Base-by-base conservation (phyloP, 2,888 invertebrate genomes). In the Papilio gigon region DNA sequence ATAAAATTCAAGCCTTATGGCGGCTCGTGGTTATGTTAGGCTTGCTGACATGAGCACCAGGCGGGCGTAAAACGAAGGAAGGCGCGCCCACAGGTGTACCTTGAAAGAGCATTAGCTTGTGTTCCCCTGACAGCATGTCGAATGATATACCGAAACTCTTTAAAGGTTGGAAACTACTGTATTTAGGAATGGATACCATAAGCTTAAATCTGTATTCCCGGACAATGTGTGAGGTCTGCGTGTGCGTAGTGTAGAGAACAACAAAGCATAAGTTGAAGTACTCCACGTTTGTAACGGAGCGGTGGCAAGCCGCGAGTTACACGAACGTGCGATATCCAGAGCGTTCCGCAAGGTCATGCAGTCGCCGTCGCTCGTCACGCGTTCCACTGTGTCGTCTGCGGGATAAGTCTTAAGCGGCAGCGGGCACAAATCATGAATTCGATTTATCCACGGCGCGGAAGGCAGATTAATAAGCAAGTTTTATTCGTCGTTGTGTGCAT, bases 301-400 rank as follows among this genome's bases (percentile, higher is more conserved):
- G 70, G 65, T 59, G 25, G 50, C 59, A 33, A 40, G 65, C 67
- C 27, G 65, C 67, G 35, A 64, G 63, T 65, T 47, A 47, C 66
- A 66, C 47, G 70, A 65, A 70, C 75, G 68, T 68, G 68, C 59
- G 40, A 65, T 68, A 68, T 60, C 47, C 60, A 65, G 65, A 68
- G 37, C 68, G 35, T 59, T 67, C 20, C 67, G 72, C 74, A 74
- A 76, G 76, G 76, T 72, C 72, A 72, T 56, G 67, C 72, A 67
- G 68, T 71, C 67, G 68, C 71, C 67, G 68, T 70, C 66, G 35
- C 63, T 64, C 74, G 73, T 84, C 85, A 84, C 80, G 83, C 84
- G 80, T 84, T 84, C 82, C 77, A 80, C 77, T 70, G 71, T 75
- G 78, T 80, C 71, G 73, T 65, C 63, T 50, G 53, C 70, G 78